Base-by-base conservation (phyloP, 2,797 vertebrate genomes). In the Vireo griseus region DNA sequence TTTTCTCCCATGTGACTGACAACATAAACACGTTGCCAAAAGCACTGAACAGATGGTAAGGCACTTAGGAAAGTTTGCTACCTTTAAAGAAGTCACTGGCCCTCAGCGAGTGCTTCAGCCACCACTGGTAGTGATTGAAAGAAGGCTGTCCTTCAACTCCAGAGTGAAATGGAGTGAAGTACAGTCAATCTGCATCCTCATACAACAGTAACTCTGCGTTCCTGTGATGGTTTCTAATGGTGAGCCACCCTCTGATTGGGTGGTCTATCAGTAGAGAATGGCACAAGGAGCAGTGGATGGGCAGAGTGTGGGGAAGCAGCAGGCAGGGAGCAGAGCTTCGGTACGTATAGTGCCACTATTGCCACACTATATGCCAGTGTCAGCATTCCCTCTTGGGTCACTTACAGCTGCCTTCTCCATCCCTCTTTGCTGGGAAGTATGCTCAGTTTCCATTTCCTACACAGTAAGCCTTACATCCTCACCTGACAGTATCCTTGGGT, bases 11-110 rank as follows among this genome's bases (percentile, higher is more conserved):
- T 61, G 72, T 77, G 85, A 83, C 88, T 94, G 76, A 86, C 85
- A 95, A 90, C 50, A 92, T 91, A 92, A 96, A 96, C 90, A 93
- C 26, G 0, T 78, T 91, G 90, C 86, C 85, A 90, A 86, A 91
- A 83, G 79, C 58, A 81, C 25, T 51, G 90, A 95, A 83, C 90
- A 94, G 72, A 96, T 92, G 82, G 79, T 86, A 80, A 96, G 44
- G 73, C 58, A 77, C 79, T 96, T 94, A 84, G 62, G 54, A 90
- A 90, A 92, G 42, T 65, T 80, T 91, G 65, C 69, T 95, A 11
- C 37, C 19, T 91, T 63, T 77, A 83, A 81, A 86, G 83, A 93
- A 95, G 52, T 82, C 76, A 33, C 76, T 63, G 76, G 69, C 50
- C 93, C 91, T 91, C 78, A 71, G 59, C 1, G 0, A 75, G 45